These are phyloP conservation scores for Salvelinus fontinalis DNA, from an alignment of 2,113 vertebrate species.

Conservation along the genomic window DNA sequence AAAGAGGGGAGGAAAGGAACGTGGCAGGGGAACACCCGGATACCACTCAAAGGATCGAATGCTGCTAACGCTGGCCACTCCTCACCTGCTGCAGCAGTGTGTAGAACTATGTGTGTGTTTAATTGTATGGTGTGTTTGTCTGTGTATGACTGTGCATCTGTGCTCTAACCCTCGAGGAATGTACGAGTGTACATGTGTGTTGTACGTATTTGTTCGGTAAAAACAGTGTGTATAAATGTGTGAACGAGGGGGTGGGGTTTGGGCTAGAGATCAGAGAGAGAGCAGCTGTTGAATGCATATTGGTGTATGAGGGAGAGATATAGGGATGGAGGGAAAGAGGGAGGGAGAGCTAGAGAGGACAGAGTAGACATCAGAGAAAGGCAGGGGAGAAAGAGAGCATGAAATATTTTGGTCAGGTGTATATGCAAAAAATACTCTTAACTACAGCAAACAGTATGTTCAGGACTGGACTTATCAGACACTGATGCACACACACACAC, in stretches of 20 bases:
- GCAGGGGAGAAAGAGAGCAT: not conserved
- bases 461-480: not conserved
- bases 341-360: constrained; percentile 43
- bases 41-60: not conserved
- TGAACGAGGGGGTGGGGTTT: constrained; percentile 56
- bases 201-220: constrained; percentile 63
- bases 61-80: constrained; percentile 20
- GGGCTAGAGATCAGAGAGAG: constrained; percentile 65
- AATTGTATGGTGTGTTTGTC: constrained; percentile 9
- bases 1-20: constrained; percentile 23
- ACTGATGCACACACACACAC: not conserved
- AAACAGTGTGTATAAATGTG: constrained; percentile 67
- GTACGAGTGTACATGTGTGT: constrained; percentile 38
- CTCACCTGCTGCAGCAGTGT: constrained; percentile 41
- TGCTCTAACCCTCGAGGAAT: constrained; percentile 19
- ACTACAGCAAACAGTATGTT: not conserved
- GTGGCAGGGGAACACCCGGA: constrained; percentile 15
- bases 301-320: constrained; percentile 21
- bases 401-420: not conserved
- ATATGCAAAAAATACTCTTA: not conserved
- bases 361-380: constrained; percentile 13
- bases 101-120: not conserved
- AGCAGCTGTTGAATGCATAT: constrained; percentile 71
- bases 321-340: constrained; percentile 18
- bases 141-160: constrained; percentile 35